Conservation (phyloP, 1,140 invertebrate genomes). For the Heliconius eleuchia region DNA sequence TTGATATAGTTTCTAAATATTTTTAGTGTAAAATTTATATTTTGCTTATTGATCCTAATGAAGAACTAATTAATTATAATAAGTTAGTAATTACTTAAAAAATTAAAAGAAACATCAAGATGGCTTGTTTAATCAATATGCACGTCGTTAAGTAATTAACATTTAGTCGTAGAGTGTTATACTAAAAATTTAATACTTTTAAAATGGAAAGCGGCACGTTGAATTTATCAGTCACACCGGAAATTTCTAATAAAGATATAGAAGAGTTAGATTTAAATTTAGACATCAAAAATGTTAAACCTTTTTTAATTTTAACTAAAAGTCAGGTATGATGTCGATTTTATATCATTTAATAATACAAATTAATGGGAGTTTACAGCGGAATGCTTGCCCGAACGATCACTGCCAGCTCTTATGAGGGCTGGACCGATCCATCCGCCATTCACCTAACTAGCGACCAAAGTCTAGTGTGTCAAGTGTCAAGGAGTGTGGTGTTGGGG, state of each 20-base stretch:
- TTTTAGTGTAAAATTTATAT: too few relatives aligned
- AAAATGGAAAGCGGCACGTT: conserved; percentile 39
- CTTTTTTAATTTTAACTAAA: conserved; percentile 55
- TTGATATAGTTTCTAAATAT: too few relatives aligned
- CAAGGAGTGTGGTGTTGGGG: too few relatives aligned
- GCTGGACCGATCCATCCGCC: too few relatives aligned
- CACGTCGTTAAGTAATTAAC: not conserved
- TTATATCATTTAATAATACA: too few relatives aligned
- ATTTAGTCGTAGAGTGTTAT: not conserved
- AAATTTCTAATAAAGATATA: conserved; percentile 51
- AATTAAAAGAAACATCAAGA: conserved; percentile 32
- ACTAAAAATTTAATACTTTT: conserved; percentile 13
- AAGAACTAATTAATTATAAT: too few relatives aligned
- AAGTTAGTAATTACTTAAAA: not conserved
- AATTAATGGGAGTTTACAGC: too few relatives aligned
- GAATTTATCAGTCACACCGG: conserved; percentile 50
- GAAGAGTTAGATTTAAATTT: conserved; percentile 34
- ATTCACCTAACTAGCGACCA: too few relatives aligned
- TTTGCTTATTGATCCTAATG: too few relatives aligned
- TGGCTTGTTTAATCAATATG: conserved; percentile 48
- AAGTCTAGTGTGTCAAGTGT: too few relatives aligned
- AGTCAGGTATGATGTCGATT: conserved; percentile 45
- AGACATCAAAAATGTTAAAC: conserved; percentile 45
- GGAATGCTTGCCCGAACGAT: too few relatives aligned
- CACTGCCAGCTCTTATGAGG: too few relatives aligned